Conservation (phyloP, 2,797 vertebrate genomes). For the Anguilla anguilla region DNA sequence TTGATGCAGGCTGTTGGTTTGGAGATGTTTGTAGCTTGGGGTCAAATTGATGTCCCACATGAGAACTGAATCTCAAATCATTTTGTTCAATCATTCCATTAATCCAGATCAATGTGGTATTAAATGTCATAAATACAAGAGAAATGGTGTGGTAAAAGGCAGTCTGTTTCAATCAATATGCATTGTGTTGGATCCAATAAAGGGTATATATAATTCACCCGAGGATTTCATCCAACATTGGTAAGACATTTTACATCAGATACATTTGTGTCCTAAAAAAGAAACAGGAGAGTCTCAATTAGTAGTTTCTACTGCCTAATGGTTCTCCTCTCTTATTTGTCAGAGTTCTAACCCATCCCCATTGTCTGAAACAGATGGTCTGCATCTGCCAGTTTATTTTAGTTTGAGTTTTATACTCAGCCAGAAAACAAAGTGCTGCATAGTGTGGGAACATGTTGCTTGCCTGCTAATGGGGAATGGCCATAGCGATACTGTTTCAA, state of each 20-base stretch:
- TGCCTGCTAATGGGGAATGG: no score
- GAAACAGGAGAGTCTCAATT: background rate
- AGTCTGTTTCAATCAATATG: constrained; percentile 18
- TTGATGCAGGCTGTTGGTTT: constrained; percentile 12
- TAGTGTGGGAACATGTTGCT: no score
- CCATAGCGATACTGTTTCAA: no score
- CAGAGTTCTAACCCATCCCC: no score
- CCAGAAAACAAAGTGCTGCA: no score
- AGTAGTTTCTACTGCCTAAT: background rate
- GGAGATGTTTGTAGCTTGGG: constrained; percentile 3
- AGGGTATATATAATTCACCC: background rate
- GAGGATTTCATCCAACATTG: background rate
- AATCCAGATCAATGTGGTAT: constrained; percentile 44
- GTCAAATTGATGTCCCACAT: constrained; percentile 18
- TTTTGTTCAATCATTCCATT: constrained; percentile 46
- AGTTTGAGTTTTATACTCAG: no score
- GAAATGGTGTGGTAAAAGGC: constrained; percentile 21
- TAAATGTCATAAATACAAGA: constrained; percentile 22
- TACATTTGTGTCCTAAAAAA: background rate
- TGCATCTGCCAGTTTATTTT: no score
- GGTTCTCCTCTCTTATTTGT: no score
- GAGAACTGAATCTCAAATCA: constrained; percentile 23
- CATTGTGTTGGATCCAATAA: background rate
- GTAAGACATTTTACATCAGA: constrained; percentile 15
- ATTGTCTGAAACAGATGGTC: no score